Evolutionary conservation across 2,888 invertebrate species (phyloP), one percentile per base, ranked within the genome.

Genomic region (Operophtera brumata): DNA sequence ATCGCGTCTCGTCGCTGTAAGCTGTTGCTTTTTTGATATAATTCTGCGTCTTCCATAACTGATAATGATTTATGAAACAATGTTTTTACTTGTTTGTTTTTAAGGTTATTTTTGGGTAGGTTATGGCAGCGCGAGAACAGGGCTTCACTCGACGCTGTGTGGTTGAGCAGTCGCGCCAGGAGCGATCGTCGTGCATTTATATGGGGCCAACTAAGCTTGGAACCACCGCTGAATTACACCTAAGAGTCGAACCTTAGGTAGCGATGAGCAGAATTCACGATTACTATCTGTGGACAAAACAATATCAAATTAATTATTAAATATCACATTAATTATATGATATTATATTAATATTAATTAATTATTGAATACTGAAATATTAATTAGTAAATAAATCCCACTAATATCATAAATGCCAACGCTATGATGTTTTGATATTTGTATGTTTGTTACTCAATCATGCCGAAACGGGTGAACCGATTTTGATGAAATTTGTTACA

Each of bases 11-110:
- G 89, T 59, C 92, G 92, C 76, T 96, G 96, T 49, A 95, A 77
- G 45, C 86, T 90, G 77, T 94, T 94, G 57, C 92, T 91, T 65
- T 92, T 91, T 39, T 93, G 91, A 77, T 96, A 96, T 11, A 94
- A 75, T 59, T 92, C 89, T 0, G 94, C 94, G 71, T 93, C 86
- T 72, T 94, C 93, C 75, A 82, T 84, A 57, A 37, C 54, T 36
- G 12, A 49, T n/a, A 20, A 20, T 20, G 20, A 20, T 20, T 20
- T 26, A 35, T 26, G 10, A 34, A n/a, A 34, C 6, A 34, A 34
- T 34, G 13, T 55, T 45, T 52, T 39, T n/a, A 8, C 47, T 49
- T 59, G 13, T 62, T 64, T 64, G 57, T 63, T 53, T 68, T 66
- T 64, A 60, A 61, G 62, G 54, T 70, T 54, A 36, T 36, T 69